Evolutionary conservation across 2,888 invertebrate genomes (phyloP), one percentile per base, ranked within the genome.

Genomic region (Taphrorychus bicolor): DNA sequence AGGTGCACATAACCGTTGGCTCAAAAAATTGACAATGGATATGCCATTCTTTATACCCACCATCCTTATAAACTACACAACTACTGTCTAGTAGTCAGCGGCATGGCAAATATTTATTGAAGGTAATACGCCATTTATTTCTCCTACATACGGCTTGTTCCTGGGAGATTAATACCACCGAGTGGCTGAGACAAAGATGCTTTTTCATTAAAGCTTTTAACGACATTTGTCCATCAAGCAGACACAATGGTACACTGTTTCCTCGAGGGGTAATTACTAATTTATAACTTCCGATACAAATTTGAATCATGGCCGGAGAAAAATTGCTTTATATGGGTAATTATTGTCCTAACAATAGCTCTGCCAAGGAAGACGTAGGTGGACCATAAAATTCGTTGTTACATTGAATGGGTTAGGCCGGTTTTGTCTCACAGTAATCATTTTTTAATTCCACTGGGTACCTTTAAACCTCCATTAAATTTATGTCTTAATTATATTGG

Each of bases 31-130:
- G 14, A 56, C 62, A 48, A 67, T 67, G 58, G 62, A 62, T 62
- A 42, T 56, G 61, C 57, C 66, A 67, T 62, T 67, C 57, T 62
- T 67, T 67, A 59, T 63, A 45, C 63, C 68, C 68, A 68, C 68
- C 59, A 63, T 58, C 68, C 48, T 63, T 67, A 67, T 67, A 66
- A 66, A 67, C 67, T 59, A 60, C 61, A 60, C 57, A 67, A 68
- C 68, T 68, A 68, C 68, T 63, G 68, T 63, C 68, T 68, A 63
- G 68, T 68, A 68, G 68, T 68, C 63, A 59, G 63, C 59, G 62
- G 52, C 40, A 63, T 68, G 59, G 68, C 59, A 63, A 68, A 68
- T 68, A 68, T 68, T 63, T 68, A 59, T 68, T 68, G 63, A 68
- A 68, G 68, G 59, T 68, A 68, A 63, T 63, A 59, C 68, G 62